Evolutionary conservation across 2,888 invertebrate genomes (phyloP).

Genomic region (Emmelina monodactyla): DNA sequence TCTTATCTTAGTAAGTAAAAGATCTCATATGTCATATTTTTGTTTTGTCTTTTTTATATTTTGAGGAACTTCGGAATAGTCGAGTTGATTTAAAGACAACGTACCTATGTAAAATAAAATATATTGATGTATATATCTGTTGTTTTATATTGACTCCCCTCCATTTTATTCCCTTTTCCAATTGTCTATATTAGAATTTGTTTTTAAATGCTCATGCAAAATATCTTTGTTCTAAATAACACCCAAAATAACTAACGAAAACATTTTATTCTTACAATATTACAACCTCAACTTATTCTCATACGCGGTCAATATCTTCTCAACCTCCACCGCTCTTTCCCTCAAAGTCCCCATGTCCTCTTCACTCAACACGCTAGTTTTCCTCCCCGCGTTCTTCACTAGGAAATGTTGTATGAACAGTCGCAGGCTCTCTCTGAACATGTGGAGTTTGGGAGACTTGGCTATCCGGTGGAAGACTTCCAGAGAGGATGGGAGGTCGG

Average conservation of each 20-base stretch:
- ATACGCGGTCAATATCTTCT: conserved; percentile 68
- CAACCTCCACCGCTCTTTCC: conserved; percentile 69
- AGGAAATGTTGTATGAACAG: conserved; percentile 90
- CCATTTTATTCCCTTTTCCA: too few relatives aligned
- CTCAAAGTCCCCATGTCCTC: conserved; percentile 41
- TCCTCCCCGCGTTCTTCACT: conserved; percentile 68
- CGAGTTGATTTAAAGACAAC: conserved; percentile 67
- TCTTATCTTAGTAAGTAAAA: conserved; percentile 66
- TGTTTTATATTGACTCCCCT: too few relatives aligned
- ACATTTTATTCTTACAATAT: too few relatives aligned
- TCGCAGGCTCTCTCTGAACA: conserved; percentile 83
- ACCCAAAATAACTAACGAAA: too few relatives aligned
- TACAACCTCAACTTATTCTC: conserved; percentile 49
- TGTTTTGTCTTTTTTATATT: conserved; percentile 67
- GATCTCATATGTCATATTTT: conserved; percentile 66
- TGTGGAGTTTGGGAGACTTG: conserved; percentile 75
- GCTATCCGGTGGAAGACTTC: conserved; percentile 79
- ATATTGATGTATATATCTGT: conserved; percentile 62
- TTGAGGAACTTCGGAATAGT: conserved; percentile 63
- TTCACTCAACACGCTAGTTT: conserved; percentile 32
- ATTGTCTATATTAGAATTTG: too few relatives aligned
- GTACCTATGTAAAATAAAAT: conserved; percentile 66
- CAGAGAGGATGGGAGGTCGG: conserved; percentile 65
- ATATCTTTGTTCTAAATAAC: too few relatives aligned
- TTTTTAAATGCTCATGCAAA: too few relatives aligned